Evolutionary conservation across 2,113 vertebrate species (phyloP).

Genomic region (Calonectris borealis): DNA sequence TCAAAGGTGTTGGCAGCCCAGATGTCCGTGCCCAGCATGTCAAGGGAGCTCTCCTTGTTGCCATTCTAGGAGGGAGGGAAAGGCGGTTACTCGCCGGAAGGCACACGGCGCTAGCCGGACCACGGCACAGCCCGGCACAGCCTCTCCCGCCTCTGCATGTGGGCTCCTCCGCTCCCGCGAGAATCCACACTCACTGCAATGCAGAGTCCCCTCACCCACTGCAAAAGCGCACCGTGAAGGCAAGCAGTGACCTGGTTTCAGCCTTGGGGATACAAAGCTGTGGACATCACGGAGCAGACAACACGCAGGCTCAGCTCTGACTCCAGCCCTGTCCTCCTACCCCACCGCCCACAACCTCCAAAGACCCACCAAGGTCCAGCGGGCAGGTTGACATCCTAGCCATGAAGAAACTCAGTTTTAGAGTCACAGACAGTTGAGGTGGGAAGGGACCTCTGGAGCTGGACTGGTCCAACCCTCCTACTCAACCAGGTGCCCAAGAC

Average conservation of each 20-base stretch:
- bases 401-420: neutral
- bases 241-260: neutral
- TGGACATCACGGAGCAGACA: neutral
- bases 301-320: neutral
- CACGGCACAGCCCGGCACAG: neutral
- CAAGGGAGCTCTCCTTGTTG: conserved; percentile 86
- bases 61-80: conserved; percentile 83
- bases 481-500: neutral
- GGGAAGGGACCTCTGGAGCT: neutral
- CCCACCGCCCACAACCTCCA: rapidly evolving
- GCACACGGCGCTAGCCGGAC: rapidly evolving
- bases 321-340: neutral
- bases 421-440: neutral
- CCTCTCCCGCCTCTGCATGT: neutral
- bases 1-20: conserved; percentile 97
- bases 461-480: neutral
- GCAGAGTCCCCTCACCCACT: neutral
- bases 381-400: neutral
- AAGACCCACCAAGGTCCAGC: rapidly evolving
- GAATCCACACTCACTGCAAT: neutral
- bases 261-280: neutral
- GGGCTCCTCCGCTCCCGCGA: neutral
- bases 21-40: conserved; percentile 96
- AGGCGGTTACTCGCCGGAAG: neutral
- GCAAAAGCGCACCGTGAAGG: rapidly evolving